Conservation (phyloP, 2,113 vertebrate genomes). For the Passer montanus region DNA sequence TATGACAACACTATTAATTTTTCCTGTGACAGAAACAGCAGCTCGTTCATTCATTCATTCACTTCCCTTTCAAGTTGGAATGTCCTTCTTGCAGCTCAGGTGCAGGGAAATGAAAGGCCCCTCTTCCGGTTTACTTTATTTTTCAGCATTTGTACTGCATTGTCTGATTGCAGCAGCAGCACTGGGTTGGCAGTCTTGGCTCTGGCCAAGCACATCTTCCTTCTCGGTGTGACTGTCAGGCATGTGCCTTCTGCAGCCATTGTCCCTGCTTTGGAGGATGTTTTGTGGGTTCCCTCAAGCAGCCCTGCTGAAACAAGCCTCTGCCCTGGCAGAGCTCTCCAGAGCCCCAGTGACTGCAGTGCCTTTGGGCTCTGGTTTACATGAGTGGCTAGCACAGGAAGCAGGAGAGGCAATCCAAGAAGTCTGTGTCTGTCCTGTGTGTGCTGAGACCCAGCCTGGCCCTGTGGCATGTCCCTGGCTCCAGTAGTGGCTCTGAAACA, state of each 20-base stretch:
- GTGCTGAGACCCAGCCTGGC: neutral
- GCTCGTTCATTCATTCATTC: neutral
- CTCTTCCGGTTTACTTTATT: neutral
- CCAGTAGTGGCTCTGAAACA: neutral
- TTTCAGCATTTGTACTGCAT: neutral
- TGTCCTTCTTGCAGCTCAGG: neutral
- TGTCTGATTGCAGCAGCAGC: neutral
- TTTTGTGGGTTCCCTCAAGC: neutral
- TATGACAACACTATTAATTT: neutral
- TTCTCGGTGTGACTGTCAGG: fast-evolving
- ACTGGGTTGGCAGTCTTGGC: neutral
- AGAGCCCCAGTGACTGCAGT: neutral
- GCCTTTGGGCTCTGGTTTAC: neutral
- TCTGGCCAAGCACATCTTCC: neutral
- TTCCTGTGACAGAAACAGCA: neutral
- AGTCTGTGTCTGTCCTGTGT: neutral
- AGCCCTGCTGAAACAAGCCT: neutral
- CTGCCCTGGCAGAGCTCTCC: neutral
- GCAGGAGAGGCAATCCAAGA: neutral
- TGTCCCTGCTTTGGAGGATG: neutral
- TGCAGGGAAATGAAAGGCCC: neutral
- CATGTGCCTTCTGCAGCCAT: neutral
- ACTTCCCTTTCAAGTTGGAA: neutral
- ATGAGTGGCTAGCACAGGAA: neutral
- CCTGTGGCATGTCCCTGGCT: neutral